Evolutionary conservation across 1,140 invertebrate species (phyloP).

Genomic region (Scaptomyza hsui): DNA sequence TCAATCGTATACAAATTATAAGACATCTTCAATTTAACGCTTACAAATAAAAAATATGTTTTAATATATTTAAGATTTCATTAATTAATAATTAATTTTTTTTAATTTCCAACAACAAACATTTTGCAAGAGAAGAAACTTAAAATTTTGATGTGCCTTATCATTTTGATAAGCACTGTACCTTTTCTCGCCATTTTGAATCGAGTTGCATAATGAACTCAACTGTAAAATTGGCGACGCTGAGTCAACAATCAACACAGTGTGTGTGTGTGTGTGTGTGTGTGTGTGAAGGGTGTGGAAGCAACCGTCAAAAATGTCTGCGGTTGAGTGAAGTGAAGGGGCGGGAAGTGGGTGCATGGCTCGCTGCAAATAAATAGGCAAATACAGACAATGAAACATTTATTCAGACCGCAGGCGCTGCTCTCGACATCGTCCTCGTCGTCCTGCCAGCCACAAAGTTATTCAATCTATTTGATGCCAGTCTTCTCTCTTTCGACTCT

Average conservation of each 20-base stretch:
- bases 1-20: too few species aligned
- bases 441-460: conserved; percentile 37
- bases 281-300: background rate
- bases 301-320: conserved; percentile 57
- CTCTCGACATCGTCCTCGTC: background rate
- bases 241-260: conserved; percentile 41
- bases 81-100: too few species aligned
- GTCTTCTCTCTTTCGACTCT: conserved; percentile 13
- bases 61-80: too few species aligned
- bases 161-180: too few species aligned
- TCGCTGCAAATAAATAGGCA: conserved; percentile 65
- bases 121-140: too few species aligned
- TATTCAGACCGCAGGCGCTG: conserved; percentile 31
- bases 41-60: too few species aligned
- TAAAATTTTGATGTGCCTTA: too few species aligned
- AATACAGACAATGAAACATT: conserved; percentile 61
- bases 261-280: background rate
- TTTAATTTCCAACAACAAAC: too few species aligned
- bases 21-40: too few species aligned
- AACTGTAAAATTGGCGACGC: conserved; percentile 45
- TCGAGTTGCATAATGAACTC: conserved; percentile 67
- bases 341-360: conserved; percentile 23
- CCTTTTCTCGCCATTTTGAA: conserved; percentile 61
- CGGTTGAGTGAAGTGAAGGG: conserved; percentile 38
- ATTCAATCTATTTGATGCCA: conserved; percentile 71